Base-by-base conservation (phyloP, 2,797 vertebrate species). In the Delichon dasypus region DNA sequence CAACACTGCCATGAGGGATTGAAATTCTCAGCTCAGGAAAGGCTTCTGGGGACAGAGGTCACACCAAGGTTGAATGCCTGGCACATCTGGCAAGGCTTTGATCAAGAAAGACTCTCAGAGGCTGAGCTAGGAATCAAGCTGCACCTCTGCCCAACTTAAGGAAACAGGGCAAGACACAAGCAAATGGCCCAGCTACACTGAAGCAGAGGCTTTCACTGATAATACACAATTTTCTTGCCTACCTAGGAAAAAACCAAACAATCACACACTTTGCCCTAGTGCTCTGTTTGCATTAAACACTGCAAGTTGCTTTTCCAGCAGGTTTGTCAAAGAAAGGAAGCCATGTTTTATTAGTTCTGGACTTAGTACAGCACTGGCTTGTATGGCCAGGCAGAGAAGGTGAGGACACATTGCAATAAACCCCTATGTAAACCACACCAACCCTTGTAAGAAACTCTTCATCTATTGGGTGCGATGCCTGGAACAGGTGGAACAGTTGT, bases 311-410 rank as follows among this genome's bases (percentile, higher is more conserved):
- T 90, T 62, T 95, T 92, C 80, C 71, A 86, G 34, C 40, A 82
- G 67, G 67, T 93, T 90, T 95, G 83, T 91, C 80, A 64, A 90
- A 94, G 93, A 94, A 93, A 95, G 61, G 22, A 87, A 95, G 61
- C 40, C 16, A 62, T 16, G 26, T 95, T 95, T 95, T 94, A 93
- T 93, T 93, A 93, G 95, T 87, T 88, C 79, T 87, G 92, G 60
- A 82, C 77, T 94, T 91, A 71, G 83, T 70, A 95, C 83, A 85
- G 60, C 91, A 66, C 44, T 61, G 74, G 47, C n/a, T 79, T 48
- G 23, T 66, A 85, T 0, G 2, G 51, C 60, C 45, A 55, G 18
- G 29, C 83, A 74, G 86, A 84, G 88, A 38, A 86, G 90, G 88
- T 82, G 74, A 79, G 83, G 88, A 93, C 27, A 58, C 34, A 9